These are phyloP conservation scores for Pteronura brasiliensis DNA, from an alignment of 2,113 vertebrate species.

Conservation along the genomic window DNA sequence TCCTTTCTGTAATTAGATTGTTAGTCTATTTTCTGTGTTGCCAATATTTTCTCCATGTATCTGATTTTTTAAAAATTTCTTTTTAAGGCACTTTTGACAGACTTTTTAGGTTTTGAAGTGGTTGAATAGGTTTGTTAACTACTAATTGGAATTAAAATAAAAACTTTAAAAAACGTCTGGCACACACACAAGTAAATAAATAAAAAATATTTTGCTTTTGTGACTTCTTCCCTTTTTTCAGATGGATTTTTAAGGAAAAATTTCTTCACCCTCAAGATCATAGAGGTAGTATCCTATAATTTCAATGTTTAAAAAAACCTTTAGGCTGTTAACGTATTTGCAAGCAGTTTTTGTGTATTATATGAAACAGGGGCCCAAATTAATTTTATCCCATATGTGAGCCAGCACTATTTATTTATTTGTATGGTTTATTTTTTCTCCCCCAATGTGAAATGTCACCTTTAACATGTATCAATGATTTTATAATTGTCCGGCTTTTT, in stretches of 20 bases:
- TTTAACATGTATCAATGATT: background rate
- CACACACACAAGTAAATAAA: background rate
- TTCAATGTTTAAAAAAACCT: background rate
- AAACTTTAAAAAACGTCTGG: background rate
- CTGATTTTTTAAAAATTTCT: background rate
- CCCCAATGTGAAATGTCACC: background rate
- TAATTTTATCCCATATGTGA: background rate
- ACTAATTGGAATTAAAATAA: background rate
- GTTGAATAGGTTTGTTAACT: background rate
- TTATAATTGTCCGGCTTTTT: background rate
- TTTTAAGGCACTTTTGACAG: background rate
- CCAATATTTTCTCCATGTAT: background rate
- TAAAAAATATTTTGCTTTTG: constrained; percentile 3
- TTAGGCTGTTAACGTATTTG: background rate
- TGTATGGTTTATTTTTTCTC: background rate
- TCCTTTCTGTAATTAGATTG: background rate
- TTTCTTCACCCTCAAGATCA: background rate
- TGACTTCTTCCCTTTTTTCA: background rate
- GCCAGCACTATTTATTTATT: background rate
- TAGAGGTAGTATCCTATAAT: background rate
- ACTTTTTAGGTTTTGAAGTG: background rate
- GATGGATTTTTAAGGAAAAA: constrained; percentile 10
- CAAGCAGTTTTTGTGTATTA: background rate
- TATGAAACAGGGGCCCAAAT: background rate
- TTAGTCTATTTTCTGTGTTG: background rate